Evolutionary conservation across 2,113 vertebrate species (phyloP).

Genomic region (Acrocephalus arundinaceus): DNA sequence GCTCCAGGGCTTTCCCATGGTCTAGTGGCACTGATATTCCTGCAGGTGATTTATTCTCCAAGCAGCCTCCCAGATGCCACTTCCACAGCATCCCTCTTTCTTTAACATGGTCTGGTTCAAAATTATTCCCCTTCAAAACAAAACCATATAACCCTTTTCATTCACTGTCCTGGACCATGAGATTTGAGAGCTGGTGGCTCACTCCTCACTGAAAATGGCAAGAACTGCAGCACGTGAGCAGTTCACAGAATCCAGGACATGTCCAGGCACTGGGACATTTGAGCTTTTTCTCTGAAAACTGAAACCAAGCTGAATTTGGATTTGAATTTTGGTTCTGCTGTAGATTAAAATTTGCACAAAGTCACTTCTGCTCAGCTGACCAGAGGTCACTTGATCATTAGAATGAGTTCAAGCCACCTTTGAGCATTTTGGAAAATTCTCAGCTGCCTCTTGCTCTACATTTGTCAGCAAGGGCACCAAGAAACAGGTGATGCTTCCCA

Average conservation of each 20-base stretch:
- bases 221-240: neutral
- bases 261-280: fast-evolving
- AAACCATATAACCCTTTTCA: neutral
- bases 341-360: neutral
- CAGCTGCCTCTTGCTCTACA: neutral
- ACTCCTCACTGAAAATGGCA: neutral
- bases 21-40: neutral
- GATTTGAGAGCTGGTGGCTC: neutral
- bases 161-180: neutral
- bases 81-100: neutral
- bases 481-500: neutral
- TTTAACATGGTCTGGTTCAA: neutral
- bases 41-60: neutral
- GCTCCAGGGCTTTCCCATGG: neutral
- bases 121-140: neutral
- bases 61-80: neutral
- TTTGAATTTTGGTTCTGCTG: neutral
- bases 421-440: neutral
- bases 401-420: fast-evolving
- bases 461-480: neutral
- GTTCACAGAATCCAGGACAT: neutral
- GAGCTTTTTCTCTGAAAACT: neutral
- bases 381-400: neutral
- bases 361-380: neutral
- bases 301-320: neutral